Conservation (phyloP, 2,113 vertebrate species). For the Eolophus roseicapilla region DNA sequence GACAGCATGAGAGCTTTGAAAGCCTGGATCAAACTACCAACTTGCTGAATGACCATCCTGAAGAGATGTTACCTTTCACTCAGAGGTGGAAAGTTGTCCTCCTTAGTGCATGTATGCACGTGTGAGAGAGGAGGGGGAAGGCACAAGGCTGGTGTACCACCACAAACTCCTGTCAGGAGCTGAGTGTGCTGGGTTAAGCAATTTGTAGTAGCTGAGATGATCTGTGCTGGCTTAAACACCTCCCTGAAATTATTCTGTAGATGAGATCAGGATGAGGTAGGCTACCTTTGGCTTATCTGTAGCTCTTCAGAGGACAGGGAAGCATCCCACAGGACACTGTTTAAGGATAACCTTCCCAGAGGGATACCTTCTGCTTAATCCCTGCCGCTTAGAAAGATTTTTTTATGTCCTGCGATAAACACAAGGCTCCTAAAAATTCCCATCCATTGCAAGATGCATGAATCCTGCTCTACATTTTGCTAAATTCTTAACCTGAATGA, state of each 20-base stretch:
- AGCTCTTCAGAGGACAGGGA: neutral
- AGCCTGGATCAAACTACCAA: neutral
- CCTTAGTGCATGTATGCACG: neutral
- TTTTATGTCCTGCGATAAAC: neutral
- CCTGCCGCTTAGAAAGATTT: neutral
- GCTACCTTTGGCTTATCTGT: neutral
- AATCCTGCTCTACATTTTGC: neutral
- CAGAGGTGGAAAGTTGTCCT: conserved; percentile 1
- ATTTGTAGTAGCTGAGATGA: neutral
- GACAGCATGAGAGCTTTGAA: neutral
- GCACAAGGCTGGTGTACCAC: neutral
- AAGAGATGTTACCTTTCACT: conserved; percentile 27
- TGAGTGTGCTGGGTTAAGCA: neutral
- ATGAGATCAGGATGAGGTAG: neutral
- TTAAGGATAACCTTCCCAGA: neutral
- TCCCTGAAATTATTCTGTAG: neutral
- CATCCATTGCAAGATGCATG: neutral
- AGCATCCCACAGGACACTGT: neutral
- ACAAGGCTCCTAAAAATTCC: neutral
- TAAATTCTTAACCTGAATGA: neutral
- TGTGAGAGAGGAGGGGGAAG: neutral
- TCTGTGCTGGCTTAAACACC: neutral
- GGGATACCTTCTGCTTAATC: conserved; percentile 1
- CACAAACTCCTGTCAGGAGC: neutral
- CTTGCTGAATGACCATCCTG: neutral